Percentiles rank a stretch among this genome's conserved stretches.
phyloP scores from a whole-genome alignment of 2,888 invertebrate species.

The Synanthedon vespiformis region DNA sequence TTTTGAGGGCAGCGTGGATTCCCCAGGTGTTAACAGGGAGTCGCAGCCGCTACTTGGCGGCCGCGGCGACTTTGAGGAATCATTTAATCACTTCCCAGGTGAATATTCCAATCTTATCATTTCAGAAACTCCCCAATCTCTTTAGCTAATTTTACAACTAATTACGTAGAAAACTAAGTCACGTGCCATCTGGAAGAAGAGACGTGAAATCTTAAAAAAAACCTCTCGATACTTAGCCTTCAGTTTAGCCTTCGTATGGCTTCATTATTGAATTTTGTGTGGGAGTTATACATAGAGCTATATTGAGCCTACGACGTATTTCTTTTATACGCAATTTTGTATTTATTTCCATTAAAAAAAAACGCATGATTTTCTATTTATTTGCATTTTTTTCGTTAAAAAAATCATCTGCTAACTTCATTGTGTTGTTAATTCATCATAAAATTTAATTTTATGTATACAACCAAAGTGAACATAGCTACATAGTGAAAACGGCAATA shows the following conservation, averaged over 20 bases:
- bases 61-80: constrained; percentile 78
- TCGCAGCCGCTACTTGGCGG: constrained; percentile 94
- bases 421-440: constrained; percentile 20
- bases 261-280: constrained; percentile 15
- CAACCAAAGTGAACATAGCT: constrained; percentile 44
- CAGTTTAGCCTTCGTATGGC: constrained; percentile 22
- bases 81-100: constrained; percentile 92
- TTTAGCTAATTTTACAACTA: background rate
- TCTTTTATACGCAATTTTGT: too few species aligned
- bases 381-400: background rate
- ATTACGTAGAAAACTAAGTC: too few species aligned
- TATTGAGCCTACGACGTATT: too few species aligned
- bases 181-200: constrained; percentile 4
- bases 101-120: constrained; percentile 9
- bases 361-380: too few species aligned
- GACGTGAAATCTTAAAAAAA: constrained; percentile 1
- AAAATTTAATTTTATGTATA: constrained; percentile 15
- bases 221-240: constrained; percentile 26
- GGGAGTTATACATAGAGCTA: background rate
- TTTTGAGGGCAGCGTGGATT: constrained; percentile 87
- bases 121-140: constrained; percentile 5
- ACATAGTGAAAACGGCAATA: constrained; percentile 29
- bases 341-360: too few species aligned
- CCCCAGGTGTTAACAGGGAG: constrained; percentile 87
- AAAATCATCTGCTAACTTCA: constrained; percentile 36